Conservation (phyloP, 2,888 invertebrate genomes). For the Neria commutata region DNA sequence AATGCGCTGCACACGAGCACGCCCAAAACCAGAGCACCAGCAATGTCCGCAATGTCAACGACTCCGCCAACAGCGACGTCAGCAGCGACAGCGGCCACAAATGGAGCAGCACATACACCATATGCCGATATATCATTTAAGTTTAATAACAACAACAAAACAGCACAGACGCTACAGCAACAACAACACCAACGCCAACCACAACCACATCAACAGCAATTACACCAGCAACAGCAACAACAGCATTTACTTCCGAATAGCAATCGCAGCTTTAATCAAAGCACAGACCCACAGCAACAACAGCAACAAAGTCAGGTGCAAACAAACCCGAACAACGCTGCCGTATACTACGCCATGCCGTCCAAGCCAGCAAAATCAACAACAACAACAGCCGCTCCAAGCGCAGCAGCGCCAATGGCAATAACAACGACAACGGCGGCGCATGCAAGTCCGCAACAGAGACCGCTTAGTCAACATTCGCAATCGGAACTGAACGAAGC, state of each 20-base stretch:
- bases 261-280: constrained; percentile 31
- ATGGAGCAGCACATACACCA: constrained; percentile 37
- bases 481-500: constrained; percentile 44
- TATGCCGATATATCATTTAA: constrained; percentile 40
- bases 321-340: neutral
- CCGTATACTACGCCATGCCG: neutral
- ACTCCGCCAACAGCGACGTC: constrained; percentile 21
- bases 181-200: constrained; percentile 26
- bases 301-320: constrained; percentile 25
- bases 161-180: too few relatives aligned
- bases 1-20: constrained; percentile 31
- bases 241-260: constrained; percentile 27
- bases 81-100: constrained; percentile 28
- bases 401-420: constrained; percentile 7
- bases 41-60: constrained; percentile 2
- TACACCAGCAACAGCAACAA: constrained; percentile 22
- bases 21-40: constrained; percentile 33
- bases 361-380: constrained; percentile 23
- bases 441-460: constrained; percentile 13
- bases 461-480: constrained; percentile 49
- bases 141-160: constrained; percentile 33
- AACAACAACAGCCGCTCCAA: neutral
- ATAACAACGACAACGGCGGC: neutral
- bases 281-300: constrained; percentile 17
- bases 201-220: constrained; percentile 24